phyloP scores from a whole-genome alignment of 2,113 vertebrate genomes.

The Alaudala cheleensis region DNA sequence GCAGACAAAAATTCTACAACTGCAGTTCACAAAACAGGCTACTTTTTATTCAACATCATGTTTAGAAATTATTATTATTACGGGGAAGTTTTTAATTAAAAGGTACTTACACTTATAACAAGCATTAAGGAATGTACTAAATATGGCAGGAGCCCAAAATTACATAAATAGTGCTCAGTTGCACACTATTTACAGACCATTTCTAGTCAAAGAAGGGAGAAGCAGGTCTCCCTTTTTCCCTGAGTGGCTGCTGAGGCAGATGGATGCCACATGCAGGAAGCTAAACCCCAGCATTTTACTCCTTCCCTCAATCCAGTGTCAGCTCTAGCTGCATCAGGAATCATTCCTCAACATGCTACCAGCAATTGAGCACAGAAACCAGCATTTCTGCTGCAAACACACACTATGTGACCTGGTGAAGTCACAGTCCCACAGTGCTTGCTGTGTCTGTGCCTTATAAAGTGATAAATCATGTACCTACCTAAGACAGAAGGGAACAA shows the following conservation, averaged over 20 bases:
- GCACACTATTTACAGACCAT: not conserved
- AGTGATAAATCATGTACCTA: not conserved
- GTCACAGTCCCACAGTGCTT: not conserved
- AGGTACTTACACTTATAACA: not conserved
- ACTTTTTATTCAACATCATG: not conserved
- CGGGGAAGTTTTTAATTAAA: not conserved
- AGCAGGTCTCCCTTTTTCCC: not conserved
- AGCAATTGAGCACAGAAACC: not conserved
- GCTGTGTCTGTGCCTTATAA: not conserved
- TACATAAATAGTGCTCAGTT: not conserved
- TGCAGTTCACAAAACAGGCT: not conserved
- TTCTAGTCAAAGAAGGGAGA: not conserved
- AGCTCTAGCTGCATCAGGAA: not conserved
- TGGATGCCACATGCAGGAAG: not conserved
- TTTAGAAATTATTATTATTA: not conserved
- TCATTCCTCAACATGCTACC: not conserved
- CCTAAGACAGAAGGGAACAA: not conserved
- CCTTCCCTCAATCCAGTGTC: not conserved
- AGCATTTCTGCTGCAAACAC: not conserved
- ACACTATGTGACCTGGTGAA: not conserved
- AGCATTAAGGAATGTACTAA: not conserved
- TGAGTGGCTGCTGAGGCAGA: not conserved
- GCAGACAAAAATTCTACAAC: not conserved
- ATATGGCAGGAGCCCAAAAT: not conserved
- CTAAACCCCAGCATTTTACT: not conserved